phyloP scores from a whole-genome alignment of 1,140 invertebrate genomes.

The Belonocnema kinseyi region DNA sequence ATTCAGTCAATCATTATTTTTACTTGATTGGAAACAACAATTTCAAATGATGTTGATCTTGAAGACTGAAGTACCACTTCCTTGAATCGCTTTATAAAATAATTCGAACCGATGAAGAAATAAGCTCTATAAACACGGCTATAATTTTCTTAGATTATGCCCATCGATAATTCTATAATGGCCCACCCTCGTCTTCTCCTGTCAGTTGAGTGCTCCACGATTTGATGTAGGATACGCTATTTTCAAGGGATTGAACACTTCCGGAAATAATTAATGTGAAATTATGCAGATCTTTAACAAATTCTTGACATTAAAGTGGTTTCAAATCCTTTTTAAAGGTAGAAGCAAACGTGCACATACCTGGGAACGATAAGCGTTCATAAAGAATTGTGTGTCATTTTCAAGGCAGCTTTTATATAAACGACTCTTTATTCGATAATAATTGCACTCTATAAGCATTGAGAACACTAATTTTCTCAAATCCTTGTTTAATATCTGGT shows the following conservation, averaged over 20 bases:
- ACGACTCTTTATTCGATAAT: conserved; percentile 72
- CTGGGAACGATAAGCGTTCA: not conserved
- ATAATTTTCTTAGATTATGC: conserved; percentile 62
- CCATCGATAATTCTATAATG: conserved; percentile 62
- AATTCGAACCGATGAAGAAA: conserved; percentile 47
- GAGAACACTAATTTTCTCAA: conserved; percentile 38
- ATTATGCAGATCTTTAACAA: conserved; percentile 37
- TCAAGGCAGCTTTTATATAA: conserved; percentile 51
- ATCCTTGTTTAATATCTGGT: conserved; percentile 53
- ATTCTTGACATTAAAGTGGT: not conserved
- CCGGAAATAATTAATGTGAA: not conserved
- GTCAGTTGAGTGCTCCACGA: conserved; percentile 39
- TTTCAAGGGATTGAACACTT: conserved; percentile 15
- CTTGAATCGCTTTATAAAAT: conserved; percentile 55
- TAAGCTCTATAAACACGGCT: conserved; percentile 53
- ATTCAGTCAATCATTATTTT: too few relatives aligned
- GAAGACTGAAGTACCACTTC: conserved; percentile 16
- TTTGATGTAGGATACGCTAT: conserved; percentile 25
- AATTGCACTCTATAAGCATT: conserved; percentile 62
- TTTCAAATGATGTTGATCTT: not conserved
- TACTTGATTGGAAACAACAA: too few relatives aligned
- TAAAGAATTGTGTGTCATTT: conserved; percentile 58
- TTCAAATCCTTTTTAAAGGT: too few relatives aligned
- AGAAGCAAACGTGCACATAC: too few relatives aligned
- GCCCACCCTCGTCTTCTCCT: conserved; percentile 63